Percentiles rank a stretch among this genome's conserved stretches.
These are phyloP conservation scores for Lasioglossum pauxillum DNA, from an alignment of 2,888 invertebrate species.

Conservation along the genomic window DNA sequence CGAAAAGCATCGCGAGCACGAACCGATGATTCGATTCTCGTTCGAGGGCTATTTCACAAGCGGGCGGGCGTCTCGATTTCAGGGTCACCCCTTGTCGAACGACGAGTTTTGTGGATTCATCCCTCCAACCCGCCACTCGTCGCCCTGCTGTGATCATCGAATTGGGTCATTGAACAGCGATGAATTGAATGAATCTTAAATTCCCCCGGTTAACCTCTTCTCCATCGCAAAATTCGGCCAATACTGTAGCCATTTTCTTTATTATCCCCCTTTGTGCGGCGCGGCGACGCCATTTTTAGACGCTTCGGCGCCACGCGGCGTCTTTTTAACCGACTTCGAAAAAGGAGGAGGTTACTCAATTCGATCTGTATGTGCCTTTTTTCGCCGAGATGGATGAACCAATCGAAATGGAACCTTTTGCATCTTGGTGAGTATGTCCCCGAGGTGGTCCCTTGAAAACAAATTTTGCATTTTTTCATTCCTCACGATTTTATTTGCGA, in stretches of 20 bases:
- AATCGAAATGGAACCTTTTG: too few species aligned
- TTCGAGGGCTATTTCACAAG: constrained; percentile 21
- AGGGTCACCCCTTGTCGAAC: constrained; percentile 6
- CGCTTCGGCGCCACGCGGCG: neutral
- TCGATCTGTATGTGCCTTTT: too few species aligned
- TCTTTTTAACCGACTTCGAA: neutral
- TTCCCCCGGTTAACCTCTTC: neutral
- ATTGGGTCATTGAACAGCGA: neutral
- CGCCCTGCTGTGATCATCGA: neutral
- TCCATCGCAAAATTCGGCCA: too few species aligned
- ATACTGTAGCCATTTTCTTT: neutral
- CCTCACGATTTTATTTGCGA: too few species aligned
- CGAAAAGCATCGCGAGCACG: constrained; percentile 12
- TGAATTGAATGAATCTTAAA: neutral
- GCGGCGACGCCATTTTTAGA: neutral
- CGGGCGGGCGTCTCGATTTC: constrained; percentile 11
- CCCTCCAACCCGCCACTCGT: neutral
- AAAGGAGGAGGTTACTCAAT: too few species aligned
- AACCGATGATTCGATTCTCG: constrained; percentile 29
- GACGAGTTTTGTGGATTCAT: neutral
- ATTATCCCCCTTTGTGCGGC: neutral
- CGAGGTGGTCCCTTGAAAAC: too few species aligned
- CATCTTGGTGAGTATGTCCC: too few species aligned
- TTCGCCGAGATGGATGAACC: too few species aligned
- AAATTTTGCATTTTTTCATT: too few species aligned